Evolutionary conservation across 2,113 vertebrate species (phyloP), one percentile per base, ranked within the genome.

Genomic region (Nothobranchius furzeri): DNA sequence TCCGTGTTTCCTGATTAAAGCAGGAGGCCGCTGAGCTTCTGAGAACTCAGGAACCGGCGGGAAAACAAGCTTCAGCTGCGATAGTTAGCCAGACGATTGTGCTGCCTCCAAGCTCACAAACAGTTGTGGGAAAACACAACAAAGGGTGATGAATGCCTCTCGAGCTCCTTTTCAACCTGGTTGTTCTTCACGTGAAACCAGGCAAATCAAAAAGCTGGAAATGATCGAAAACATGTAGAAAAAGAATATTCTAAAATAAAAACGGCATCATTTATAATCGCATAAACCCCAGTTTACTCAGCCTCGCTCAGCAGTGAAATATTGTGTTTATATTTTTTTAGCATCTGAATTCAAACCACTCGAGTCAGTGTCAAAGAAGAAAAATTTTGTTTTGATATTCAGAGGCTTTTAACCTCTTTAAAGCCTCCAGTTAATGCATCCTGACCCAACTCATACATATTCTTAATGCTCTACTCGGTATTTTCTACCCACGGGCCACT

Each of bases 391-490:
- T 68, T 69, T 67, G 45, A 72, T 64, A 79, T 70, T 76, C 61
- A 64, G n/a, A 64, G 43, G 42, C 68, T 62, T 69, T 82, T 80
- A 69, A 75, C 42, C 70, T 73, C 60, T 48, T 61, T 65, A 61
- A 61, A 62, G 43, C 63, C 60, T 76, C 25, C 25, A 75, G 67
- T 75, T 79, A 79, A 79, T 75, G 51, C 62, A 48, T 35, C 30
- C 59, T 52, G 52, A 68, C 75, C 52, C 35, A 45, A 58, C 61
- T 79, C 70, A 63, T 83, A 71, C 75, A 81, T 74, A 82, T 78
- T 79, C 67, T 64, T 78, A 81, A 77, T 79, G 66, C 64, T 25
- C 78, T 70, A 65, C 73, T 79, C 75, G 54, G 63, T 76, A 72
- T 73, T 85, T 83, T 46, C 61, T 36, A 64, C 64, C 76, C 80